Percentiles rank a stretch among this genome's conserved stretches.
phyloP scores from a whole-genome alignment of 2,888 invertebrate species.

The Gerris lacustris region DNA sequence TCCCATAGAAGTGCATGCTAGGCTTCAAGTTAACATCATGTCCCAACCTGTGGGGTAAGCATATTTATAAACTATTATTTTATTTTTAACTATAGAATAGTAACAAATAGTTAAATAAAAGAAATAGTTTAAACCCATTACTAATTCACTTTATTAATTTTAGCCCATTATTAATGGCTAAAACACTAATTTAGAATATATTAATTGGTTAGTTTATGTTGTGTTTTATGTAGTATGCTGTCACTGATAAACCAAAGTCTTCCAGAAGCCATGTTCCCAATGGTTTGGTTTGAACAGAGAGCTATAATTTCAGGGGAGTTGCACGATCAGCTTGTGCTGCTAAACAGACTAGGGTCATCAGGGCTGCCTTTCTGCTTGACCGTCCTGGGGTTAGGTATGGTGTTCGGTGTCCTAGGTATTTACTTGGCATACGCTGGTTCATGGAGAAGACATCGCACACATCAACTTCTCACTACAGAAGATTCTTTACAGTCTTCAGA shows the following conservation, averaged over 20 bases:
- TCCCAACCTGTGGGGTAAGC: constrained; percentile 43
- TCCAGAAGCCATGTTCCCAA: constrained; percentile 57
- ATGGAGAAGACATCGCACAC: not conserved
- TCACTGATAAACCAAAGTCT: constrained; percentile 41
- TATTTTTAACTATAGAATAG: not conserved
- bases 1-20: constrained; percentile 59
- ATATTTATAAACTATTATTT: constrained; percentile 40
- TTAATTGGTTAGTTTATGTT: too few species aligned
- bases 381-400: constrained; percentile 11
- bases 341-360: constrained; percentile 30
- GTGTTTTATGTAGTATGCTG: not conserved
- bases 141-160: too few species aligned
- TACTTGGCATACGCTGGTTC: not conserved
- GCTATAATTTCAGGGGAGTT: constrained; percentile 48
- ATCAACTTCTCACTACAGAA: not conserved
- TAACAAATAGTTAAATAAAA: too few species aligned
- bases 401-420: constrained; percentile 15
- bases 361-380: constrained; percentile 17
- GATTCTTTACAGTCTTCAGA: not conserved
- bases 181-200: too few species aligned
- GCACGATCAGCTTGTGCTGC: constrained; percentile 42
- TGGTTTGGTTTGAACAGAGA: constrained; percentile 66
- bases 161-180: too few species aligned
- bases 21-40: constrained; percentile 63
- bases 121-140: too few species aligned